Evolutionary conservation across 2,797 vertebrate species (phyloP).

Genomic region (Emys orbicularis): DNA sequence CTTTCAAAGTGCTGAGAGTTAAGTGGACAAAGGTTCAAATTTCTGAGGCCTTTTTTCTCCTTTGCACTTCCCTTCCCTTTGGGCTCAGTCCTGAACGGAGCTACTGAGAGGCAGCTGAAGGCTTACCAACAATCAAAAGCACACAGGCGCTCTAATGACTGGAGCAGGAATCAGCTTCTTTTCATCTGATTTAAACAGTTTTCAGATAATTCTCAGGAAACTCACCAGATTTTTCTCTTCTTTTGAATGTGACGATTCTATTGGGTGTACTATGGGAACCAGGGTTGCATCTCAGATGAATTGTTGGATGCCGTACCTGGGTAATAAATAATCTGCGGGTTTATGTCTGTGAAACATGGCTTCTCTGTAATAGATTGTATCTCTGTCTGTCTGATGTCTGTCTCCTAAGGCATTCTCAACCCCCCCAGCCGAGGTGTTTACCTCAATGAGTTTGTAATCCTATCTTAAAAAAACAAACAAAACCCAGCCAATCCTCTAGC

Average conservation of each 20-base stretch:
- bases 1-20: background rate
- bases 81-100: background rate
- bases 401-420: constrained; percentile 53
- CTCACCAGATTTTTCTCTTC: background rate
- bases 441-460: constrained; percentile 56
- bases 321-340: constrained; percentile 60
- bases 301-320: constrained; percentile 53
- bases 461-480: background rate
- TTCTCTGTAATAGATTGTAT: constrained; percentile 68
- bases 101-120: background rate
- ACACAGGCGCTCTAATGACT: background rate
- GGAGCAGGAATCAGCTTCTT: background rate
- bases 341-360: constrained; percentile 70
- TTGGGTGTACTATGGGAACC: background rate
- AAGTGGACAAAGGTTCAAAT: background rate
- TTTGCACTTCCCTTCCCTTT: background rate
- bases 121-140: background rate
- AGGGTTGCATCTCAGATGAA: constrained; percentile 55
- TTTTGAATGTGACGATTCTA: constrained; percentile 53
- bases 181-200: constrained; percentile 61
- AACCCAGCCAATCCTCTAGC: constrained; percentile 5
- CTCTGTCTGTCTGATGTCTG: constrained; percentile 33
- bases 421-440: constrained; percentile 36
- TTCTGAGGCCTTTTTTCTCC: background rate
- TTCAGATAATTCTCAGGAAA: constrained; percentile 50